Percentiles rank a stretch among this genome's conserved stretches.
Evolutionary conservation across 2,888 invertebrate genomes (phyloP).

Genomic region (Heliconius ethilla): DNA sequence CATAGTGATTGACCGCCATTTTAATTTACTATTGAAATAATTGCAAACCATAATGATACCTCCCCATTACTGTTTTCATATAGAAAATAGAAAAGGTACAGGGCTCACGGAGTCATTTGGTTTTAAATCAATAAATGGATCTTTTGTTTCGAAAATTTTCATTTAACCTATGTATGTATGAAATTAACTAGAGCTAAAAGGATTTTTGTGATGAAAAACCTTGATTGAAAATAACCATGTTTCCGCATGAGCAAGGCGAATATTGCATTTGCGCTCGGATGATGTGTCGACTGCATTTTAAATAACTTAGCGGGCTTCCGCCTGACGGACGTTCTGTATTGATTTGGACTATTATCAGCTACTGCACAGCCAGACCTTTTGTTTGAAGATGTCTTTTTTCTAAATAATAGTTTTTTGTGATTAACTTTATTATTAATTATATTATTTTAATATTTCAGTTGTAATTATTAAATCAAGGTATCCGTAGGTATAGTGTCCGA

Average conservation of each 20-base stretch:
- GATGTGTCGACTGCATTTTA: constrained; percentile 79
- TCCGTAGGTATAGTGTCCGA: constrained; percentile 8
- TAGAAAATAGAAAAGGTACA: not conserved
- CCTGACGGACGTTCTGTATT: constrained; percentile 56
- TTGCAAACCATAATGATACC: not conserved
- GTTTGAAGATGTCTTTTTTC: constrained; percentile 26
- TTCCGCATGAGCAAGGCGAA: constrained; percentile 73
- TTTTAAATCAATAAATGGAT: constrained; percentile 6
- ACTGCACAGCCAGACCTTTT: constrained; percentile 45
- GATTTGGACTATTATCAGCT: constrained; percentile 66
- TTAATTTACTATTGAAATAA: not conserved
- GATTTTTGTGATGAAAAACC: constrained; percentile 51
- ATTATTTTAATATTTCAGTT: not conserved
- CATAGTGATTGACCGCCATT: not conserved
- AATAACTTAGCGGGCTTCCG: constrained; percentile 71
- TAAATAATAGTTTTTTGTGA: not conserved
- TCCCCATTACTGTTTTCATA: not conserved
- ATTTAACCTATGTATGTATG: constrained; percentile 24
- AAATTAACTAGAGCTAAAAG: constrained; percentile 43
- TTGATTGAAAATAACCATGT: constrained; percentile 69
- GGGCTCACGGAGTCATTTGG: not conserved
- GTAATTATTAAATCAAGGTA: not conserved
- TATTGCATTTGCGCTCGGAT: constrained; percentile 76
- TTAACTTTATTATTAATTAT: not conserved
- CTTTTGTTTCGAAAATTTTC: constrained; percentile 22